phyloP scores from a whole-genome alignment of 2,888 invertebrate species.

The Odontomyia ornata region DNA sequence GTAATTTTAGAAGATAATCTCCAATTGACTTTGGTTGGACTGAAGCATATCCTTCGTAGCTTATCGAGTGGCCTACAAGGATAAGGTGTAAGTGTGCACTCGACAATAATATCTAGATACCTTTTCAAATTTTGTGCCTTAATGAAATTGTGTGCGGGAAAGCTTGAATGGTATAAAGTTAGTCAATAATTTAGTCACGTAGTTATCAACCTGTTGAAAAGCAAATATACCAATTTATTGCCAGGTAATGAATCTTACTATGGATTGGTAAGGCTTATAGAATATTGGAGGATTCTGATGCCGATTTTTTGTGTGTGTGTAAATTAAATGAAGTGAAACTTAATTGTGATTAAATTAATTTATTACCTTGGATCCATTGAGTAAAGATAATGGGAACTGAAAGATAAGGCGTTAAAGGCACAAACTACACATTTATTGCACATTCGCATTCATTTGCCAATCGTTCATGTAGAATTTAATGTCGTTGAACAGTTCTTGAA shows the following conservation, averaged over 20 bases:
- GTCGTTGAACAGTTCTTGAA: too few relatives aligned
- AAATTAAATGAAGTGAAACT: too few relatives aligned
- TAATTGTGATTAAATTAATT: too few relatives aligned
- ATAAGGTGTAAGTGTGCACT: neutral
- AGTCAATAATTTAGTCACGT: conserved; percentile 41
- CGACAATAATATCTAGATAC: too few relatives aligned
- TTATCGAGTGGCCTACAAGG: neutral
- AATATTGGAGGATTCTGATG: conserved; percentile 20
- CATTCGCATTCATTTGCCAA: too few relatives aligned
- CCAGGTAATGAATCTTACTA: conserved; percentile 23
- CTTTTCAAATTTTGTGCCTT: neutral
- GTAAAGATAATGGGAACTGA: too few relatives aligned
- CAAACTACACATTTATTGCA: too few relatives aligned
- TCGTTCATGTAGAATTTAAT: too few relatives aligned
- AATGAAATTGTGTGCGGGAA: neutral
- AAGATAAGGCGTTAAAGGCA: too few relatives aligned
- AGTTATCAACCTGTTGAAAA: conserved; percentile 41
- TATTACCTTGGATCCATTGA: too few relatives aligned
- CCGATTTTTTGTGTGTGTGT: too few relatives aligned
- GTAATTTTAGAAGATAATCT: conserved; percentile 44
- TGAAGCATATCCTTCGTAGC: conserved; percentile 34
- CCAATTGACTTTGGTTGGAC: conserved; percentile 42
- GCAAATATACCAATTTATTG: conserved; percentile 29
- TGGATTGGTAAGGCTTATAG: conserved; percentile 31
- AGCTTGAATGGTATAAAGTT: neutral